A percentile compares a stretch with the other conserved stretches of the same genome.
Conservation (phyloP, 2,113 vertebrate genomes). For the Phaethornis superciliosus region DNA sequence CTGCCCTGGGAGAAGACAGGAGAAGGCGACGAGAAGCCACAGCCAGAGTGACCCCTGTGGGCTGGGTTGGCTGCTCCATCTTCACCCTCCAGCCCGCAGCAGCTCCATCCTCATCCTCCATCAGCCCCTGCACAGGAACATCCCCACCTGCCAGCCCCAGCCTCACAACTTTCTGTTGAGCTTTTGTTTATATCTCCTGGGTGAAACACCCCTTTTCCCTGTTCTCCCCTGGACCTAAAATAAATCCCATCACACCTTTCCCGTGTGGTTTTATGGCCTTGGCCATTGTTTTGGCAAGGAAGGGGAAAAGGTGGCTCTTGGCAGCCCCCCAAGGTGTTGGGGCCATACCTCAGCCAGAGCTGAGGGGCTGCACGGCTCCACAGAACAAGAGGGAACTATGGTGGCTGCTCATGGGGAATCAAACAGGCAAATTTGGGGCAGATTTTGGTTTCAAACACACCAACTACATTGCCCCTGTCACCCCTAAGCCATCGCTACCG, state of each 20-base stretch:
- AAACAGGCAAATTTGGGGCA: neutral
- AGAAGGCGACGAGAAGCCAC: fast-evolving
- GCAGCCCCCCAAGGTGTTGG: neutral
- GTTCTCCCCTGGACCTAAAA: neutral
- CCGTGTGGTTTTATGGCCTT: too few species aligned
- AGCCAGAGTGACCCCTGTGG: fast-evolving
- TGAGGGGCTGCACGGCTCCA: neutral
- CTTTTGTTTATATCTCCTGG: neutral
- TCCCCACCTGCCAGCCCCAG: neutral
- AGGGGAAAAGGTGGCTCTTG: neutral
- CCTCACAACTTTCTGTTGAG: neutral
- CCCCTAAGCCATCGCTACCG: too few species aligned
- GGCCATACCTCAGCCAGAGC: neutral
- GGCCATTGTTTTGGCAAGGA: neutral
- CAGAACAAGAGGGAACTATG: fast-evolving
- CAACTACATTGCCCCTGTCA: fast-evolving
- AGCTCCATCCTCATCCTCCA: neutral
- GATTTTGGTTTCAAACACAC: neutral
- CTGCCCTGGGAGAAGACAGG: fast-evolving
- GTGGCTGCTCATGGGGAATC: fast-evolving
- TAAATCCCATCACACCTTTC: neutral
- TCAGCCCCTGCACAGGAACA: neutral
- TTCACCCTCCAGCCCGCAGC: neutral
- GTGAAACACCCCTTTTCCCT: fast-evolving
- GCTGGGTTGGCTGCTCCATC: neutral